Base-by-base conservation (phyloP, 1,140 invertebrate genomes). In the Euglossa dilemma region DNA sequence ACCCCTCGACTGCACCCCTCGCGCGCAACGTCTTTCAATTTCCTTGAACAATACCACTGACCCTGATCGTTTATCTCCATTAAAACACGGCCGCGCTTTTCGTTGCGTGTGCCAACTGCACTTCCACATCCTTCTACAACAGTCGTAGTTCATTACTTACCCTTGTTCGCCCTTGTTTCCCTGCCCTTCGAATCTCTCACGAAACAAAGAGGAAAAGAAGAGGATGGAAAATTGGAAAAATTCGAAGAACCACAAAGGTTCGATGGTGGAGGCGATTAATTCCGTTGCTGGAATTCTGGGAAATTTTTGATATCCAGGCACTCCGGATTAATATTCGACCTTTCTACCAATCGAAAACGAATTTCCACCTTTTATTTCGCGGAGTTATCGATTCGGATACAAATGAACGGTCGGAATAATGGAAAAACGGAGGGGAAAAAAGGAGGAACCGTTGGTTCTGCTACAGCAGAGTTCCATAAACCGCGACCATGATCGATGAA, bases 1-100 rank as follows among this genome's bases (percentile, higher is more conserved):
- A n/a, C n/a, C 74, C 25, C 25, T 45, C 18, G 63, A 82, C 56
- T 14, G 4, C 20, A 6, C 70, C 45, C 45, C 45, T 50, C 16
- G 79, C 50, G 6, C 25, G 6, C 36, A 12, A 54, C 23, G 56
- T 52, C 61, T 64, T 76, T 76, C 59, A 76, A 63, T 76, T 64
- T 76, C 47, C 47, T 76, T 76, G 20, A 76, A 64, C 74, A 76
- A 76, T 64, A 76, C 47, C 43, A 74, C 36, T 25, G 71, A 61
- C n/a, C 45, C 61, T 20, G 36, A 78, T 69, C 64, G 50, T 78
- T 78, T 69, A 78, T 69, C 52, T 57, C n/a, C 23, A 36, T 78
- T 78, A 69, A 57, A 78, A 57, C 50, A 16, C 23, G 0, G 18
- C 50, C 52, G 52, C 7, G 76, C 23, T 69, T 69, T 63, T 67